Base-by-base conservation (phyloP, 2,797 vertebrate species). In the Adrianichthys oophorus region DNA sequence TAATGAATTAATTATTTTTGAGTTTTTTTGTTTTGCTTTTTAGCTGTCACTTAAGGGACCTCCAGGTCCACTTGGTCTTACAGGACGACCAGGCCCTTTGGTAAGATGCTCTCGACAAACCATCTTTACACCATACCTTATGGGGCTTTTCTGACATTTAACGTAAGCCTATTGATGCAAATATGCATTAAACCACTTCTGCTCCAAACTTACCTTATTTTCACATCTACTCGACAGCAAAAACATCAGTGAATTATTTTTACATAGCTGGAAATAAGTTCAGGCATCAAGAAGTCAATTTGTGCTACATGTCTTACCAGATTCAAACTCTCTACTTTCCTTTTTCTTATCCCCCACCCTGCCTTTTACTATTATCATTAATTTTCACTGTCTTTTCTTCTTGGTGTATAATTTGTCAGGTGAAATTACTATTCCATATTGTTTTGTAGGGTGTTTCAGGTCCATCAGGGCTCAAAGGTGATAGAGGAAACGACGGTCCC, bases 31-130 rank as follows among this genome's bases (percentile, higher is more conserved):
- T 72, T 72, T 72, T 58, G 3, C 67, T 72, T 74, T 58, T 5
- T 68, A 80, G 95, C 80, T 98, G 1, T 92, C 96, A 45, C 78
- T 97, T 89, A 95, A 90, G 76, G 96, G 96, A 1, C 94, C 94
- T 37, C 82, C 95, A 17, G 96, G 96, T 48, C 86, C 94, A 0
- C 6, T 89, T 72, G 96, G 96, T 52, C 91, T 98, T 32, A 87
- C 93, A 0, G 96, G 95, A 4, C 89, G 95, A 60, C 82, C 93
- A 0, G 96, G 96, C 4, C 94, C 95, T 0, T 0, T 93, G 92
- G 96, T 98, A 83, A 94, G 93, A 24, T 21, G 7, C 15, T 40
- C 26, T 16, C 56, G 54, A 65, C 66, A 70, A 46, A 65, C 55
- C 37, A 67, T 45, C 60, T 70, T 56, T 62, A 15, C 49, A 55